phyloP scores from a whole-genome alignment of 35 echinoderm and acorn worm genomes.

The Lytechinus pictus region DNA sequence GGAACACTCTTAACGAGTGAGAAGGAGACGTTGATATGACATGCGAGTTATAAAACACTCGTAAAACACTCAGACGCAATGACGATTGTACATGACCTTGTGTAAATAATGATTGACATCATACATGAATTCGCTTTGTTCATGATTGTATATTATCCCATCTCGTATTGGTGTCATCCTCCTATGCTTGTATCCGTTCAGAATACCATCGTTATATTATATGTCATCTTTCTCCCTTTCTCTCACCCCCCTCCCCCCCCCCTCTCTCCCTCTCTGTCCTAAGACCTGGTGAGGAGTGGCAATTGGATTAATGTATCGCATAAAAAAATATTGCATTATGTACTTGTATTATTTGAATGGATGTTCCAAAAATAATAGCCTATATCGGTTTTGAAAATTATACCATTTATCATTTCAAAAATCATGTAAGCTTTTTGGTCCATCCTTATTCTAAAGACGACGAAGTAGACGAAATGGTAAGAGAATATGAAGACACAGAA shows the following conservation, averaged over 20 bases:
- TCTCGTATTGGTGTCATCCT: background rate
- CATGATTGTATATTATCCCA: background rate
- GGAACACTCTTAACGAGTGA: slow-evolving; percentile 16
- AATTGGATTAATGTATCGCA: too few species aligned
- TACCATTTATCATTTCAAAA: too few species aligned
- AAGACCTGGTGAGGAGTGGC: too few species aligned
- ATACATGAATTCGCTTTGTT: slow-evolving; percentile 27
- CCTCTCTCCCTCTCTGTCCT: background rate
- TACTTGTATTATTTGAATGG: too few species aligned
- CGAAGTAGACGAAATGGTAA: too few species aligned
- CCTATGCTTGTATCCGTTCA: background rate
- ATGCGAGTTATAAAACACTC: slow-evolving; percentile 32
- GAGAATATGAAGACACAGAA: too few species aligned
- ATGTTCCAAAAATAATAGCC: too few species aligned
- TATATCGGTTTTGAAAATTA: too few species aligned
- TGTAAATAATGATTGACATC: slow-evolving; percentile 43
- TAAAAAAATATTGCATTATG: too few species aligned
- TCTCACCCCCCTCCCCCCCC: background rate
- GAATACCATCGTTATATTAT: too few species aligned
- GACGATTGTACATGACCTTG: slow-evolving; percentile 14
- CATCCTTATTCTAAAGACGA: too few species aligned
- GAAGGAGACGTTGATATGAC: slow-evolving; percentile 35
- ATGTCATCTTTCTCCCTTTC: background rate
- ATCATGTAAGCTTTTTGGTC: too few species aligned
- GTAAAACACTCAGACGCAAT: slow-evolving; percentile 39